Conservation (phyloP, 2,113 vertebrate genomes). For the Oryzias javanicus region DNA sequence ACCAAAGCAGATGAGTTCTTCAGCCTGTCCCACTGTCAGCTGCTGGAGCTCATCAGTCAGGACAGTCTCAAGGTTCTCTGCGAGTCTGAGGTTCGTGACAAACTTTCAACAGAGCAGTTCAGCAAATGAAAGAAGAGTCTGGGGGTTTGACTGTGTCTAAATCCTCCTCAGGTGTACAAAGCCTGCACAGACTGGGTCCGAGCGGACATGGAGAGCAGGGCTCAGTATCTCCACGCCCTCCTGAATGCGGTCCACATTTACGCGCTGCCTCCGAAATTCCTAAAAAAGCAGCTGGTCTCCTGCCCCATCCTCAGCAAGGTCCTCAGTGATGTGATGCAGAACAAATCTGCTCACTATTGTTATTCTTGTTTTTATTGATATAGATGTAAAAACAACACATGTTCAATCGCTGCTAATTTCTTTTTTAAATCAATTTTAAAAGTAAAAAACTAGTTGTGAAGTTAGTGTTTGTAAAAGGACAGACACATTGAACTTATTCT, state of each 20-base stretch:
- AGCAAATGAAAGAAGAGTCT: neutral
- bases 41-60: constrained; percentile 82
- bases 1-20: constrained; percentile 84
- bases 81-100: constrained; percentile 74
- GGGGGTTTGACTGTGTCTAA: neutral
- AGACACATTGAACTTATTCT: too few relatives aligned
- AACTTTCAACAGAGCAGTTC: neutral
- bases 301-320: constrained; percentile 83
- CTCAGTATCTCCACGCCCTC: constrained; percentile 82
- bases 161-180: constrained; percentile 75
- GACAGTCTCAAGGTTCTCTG: constrained; percentile 84
- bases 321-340: too few relatives aligned
- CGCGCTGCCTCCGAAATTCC: constrained; percentile 80
- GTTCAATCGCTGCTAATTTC: too few relatives aligned
- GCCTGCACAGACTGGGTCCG: constrained; percentile 83
- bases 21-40: constrained; percentile 81
- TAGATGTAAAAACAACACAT: too few relatives aligned
- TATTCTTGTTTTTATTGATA: too few relatives aligned
- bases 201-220: constrained; percentile 75
- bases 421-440: too few relatives aligned
- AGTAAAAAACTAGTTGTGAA: too few relatives aligned
- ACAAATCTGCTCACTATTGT: too few relatives aligned
- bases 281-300: constrained; percentile 80
- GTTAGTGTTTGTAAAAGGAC: too few relatives aligned
- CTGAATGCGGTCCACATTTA: constrained; percentile 82